phyloP scores from a whole-genome alignment of 2,888 invertebrate species.

The Cheilosia scutellata region DNA sequence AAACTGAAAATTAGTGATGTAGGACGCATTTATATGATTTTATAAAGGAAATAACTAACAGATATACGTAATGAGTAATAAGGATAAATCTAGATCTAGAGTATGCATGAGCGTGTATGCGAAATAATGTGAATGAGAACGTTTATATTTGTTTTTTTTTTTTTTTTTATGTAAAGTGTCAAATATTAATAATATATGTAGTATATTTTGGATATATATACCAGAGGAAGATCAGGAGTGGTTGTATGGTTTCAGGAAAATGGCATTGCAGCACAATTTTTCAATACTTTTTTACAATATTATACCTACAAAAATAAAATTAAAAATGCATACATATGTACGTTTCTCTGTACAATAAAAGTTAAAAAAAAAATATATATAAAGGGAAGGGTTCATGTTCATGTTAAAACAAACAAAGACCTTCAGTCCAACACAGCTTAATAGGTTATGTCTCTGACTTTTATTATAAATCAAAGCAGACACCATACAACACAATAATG shows the following conservation, averaged over 20 bases:
- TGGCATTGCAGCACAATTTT: slow-evolving; percentile 56
- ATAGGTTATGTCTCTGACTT: too few relatives aligned
- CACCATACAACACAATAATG: too few relatives aligned
- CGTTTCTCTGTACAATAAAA: neutral
- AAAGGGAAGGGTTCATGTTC: neutral
- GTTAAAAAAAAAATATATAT: neutral
- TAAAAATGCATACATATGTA: neutral
- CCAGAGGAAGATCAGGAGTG: slow-evolving; percentile 53
- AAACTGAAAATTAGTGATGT: slow-evolving; percentile 44
- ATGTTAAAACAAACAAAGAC: too few relatives aligned
- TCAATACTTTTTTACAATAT: slow-evolving; percentile 10
- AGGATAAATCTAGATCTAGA: slow-evolving; percentile 29
- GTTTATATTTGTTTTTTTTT: slow-evolving; percentile 16
- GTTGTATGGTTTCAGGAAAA: slow-evolving; percentile 60
- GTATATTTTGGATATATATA: slow-evolving; percentile 70
- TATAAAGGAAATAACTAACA: slow-evolving; percentile 53
- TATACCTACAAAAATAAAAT: slow-evolving; percentile 2
- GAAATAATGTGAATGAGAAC: slow-evolving; percentile 36
- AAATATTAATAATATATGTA: slow-evolving; percentile 50
- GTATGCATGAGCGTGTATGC: slow-evolving; percentile 30
- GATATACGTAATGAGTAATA: slow-evolving; percentile 72
- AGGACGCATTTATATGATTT: slow-evolving; percentile 48
- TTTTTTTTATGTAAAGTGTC: slow-evolving; percentile 50
- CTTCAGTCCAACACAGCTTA: too few relatives aligned
- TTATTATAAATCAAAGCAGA: too few relatives aligned